Conservation (phyloP, 2,797 vertebrate genomes). For the Phataginus tetradactyla region DNA sequence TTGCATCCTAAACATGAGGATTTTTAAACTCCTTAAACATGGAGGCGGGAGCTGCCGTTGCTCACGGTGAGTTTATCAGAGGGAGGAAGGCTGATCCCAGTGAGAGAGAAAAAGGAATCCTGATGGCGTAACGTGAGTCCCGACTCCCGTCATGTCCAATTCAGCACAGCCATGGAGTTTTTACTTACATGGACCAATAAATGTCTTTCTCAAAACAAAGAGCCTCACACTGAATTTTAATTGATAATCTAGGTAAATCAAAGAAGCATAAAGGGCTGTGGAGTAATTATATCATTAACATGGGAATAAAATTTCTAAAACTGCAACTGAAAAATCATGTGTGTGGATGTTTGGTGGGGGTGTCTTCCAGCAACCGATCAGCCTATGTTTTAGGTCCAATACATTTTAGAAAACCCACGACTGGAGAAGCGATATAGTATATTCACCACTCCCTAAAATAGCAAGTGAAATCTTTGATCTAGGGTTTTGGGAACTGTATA, state of each 20-base stretch:
- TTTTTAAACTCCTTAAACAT: too few species aligned
- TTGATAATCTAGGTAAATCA: background rate
- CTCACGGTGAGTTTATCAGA: background rate
- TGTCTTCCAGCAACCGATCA: background rate
- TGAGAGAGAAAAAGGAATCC: background rate
- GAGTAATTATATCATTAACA: background rate
- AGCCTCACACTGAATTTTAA: background rate
- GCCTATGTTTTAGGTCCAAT: background rate
- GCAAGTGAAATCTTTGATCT: background rate
- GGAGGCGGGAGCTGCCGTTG: background rate
- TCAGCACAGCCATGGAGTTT: background rate
- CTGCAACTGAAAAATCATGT: background rate
- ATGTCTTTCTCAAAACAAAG: background rate
- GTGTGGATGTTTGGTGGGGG: background rate
- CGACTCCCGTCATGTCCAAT: background rate
- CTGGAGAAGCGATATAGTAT: background rate
- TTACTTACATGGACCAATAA: background rate
- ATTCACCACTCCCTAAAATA: background rate
- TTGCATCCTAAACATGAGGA: background rate
- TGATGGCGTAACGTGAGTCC: background rate
- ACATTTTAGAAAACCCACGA: slow-evolving; percentile 24
- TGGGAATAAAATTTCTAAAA: background rate
- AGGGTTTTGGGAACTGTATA: background rate
- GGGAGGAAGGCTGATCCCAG: background rate
- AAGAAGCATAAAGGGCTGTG: background rate